Conservation (phyloP, 2,113 vertebrate species). For the Lamprotornis superbus region DNA sequence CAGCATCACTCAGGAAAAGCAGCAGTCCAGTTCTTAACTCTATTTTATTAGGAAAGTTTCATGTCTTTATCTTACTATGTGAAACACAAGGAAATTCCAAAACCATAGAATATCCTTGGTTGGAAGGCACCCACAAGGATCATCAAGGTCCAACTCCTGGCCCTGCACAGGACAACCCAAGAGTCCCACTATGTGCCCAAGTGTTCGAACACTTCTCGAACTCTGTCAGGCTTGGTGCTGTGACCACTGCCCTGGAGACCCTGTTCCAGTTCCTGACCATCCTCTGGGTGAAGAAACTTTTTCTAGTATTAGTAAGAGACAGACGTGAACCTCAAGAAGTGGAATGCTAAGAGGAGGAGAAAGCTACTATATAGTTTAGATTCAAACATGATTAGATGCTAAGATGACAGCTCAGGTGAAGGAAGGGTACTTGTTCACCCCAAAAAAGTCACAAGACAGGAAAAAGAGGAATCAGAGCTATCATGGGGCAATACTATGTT, state of each 20-base stretch:
- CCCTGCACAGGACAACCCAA: background rate
- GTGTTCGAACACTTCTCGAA: accelerated
- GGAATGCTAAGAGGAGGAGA: background rate
- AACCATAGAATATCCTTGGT: background rate
- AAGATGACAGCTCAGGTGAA: background rate
- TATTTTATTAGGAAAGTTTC: background rate
- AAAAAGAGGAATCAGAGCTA: background rate
- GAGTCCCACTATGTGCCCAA: background rate
- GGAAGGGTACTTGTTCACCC: background rate
- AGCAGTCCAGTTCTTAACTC: background rate
- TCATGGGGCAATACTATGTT: background rate
- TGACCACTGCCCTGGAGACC: background rate
- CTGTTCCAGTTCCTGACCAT: background rate
- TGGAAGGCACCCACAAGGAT: background rate
- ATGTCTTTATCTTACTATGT: background rate
- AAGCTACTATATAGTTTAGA: background rate
- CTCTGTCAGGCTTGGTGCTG: background rate
- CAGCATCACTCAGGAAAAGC: background rate
- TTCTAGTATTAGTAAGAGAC: background rate
- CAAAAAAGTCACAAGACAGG: background rate
- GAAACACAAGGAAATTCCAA: background rate
- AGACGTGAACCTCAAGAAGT: background rate
- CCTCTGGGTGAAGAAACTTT: background rate
- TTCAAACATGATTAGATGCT: background rate
- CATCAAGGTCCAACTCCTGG: background rate